Evolutionary conservation across 2,113 vertebrate species (phyloP), one percentile per base, ranked within the genome.

Genomic region (Scopus umbretta): DNA sequence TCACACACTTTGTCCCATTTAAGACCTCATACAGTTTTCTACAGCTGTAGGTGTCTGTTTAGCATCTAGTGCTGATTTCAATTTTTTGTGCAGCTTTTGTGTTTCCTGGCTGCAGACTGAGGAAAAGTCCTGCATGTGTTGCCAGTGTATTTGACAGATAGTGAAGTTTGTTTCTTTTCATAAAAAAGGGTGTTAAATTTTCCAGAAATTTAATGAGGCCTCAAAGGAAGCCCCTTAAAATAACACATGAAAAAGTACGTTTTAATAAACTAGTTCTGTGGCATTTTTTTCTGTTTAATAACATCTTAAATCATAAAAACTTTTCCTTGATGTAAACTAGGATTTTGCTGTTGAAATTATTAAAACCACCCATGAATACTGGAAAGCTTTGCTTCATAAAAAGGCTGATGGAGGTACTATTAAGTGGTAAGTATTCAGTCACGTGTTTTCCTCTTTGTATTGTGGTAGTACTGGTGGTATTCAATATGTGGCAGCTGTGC

Each of bases 261-360:
- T 81, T 67, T 88, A 80, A 47, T 90, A 70, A 90, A 76, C 58
- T 80, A 43, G 26, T 95, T 94, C 16, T 86, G 6, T 80, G 52
- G 16, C 6, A 17, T 85, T 85, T 87, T 97, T 90, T 84, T 23
- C 15, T 79, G 14, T 29, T 90, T 59, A 84, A 43, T 65, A 71
- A 36, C 30, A 25, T 83, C 56, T 94, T 68, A 73, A 79, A 87
- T 87, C 56, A 68, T 75, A 76, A 82, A 82, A 87, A 59, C 40
- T 86, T 91, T 75, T 88, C 63, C 83, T 96, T 90, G 17, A 89
- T 92, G 71, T 92, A 55, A 95, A 96, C 80, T 84, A 99, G 99
- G 98, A 99, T 80, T 99, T 99, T 98, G 99, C 99, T 73, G 72
- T 99, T 86, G 97, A 99, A 90, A 94, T 99, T 63, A 98, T 99